These are phyloP conservation scores for Xestia xanthographa DNA, from an alignment of 2,888 invertebrate species.

Conservation along the genomic window DNA sequence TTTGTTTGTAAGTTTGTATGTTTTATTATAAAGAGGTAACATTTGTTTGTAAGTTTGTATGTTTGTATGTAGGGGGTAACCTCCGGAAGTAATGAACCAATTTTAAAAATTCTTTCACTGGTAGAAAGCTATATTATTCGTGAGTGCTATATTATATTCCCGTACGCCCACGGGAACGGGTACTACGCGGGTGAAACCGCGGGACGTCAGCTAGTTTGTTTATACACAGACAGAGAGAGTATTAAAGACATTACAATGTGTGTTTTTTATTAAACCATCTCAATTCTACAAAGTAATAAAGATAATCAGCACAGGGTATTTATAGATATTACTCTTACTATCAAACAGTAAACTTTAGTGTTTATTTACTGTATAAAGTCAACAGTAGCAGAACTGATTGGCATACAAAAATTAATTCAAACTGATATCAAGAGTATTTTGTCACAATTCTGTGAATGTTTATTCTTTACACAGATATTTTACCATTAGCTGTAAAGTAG, in stretches of 20 bases:
- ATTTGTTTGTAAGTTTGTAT: too few relatives aligned
- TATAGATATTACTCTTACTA: background rate
- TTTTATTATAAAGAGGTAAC: too few relatives aligned
- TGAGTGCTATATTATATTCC: too few relatives aligned
- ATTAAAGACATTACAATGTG: background rate
- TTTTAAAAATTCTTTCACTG: too few relatives aligned
- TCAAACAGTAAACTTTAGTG: background rate
- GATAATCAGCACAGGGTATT: slow-evolving; percentile 1
- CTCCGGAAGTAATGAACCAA: too few relatives aligned
- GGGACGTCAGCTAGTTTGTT: too few relatives aligned
- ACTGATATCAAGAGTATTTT: background rate
- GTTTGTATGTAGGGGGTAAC: too few relatives aligned
- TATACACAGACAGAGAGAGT: background rate
- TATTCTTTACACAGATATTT: background rate
- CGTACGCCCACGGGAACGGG: too few relatives aligned
- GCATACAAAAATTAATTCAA: slow-evolving; percentile 11
- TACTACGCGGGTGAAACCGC: too few relatives aligned
- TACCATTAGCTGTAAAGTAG: background rate
- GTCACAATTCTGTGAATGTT: background rate
- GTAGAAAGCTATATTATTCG: too few relatives aligned
- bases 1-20: too few relatives aligned
- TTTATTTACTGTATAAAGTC: background rate
- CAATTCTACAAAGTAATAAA: background rate
- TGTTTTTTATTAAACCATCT: background rate
- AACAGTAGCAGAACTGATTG: background rate